Base-by-base conservation (phyloP, 1,140 invertebrate species). In the Bombyx mandarina region DNA sequence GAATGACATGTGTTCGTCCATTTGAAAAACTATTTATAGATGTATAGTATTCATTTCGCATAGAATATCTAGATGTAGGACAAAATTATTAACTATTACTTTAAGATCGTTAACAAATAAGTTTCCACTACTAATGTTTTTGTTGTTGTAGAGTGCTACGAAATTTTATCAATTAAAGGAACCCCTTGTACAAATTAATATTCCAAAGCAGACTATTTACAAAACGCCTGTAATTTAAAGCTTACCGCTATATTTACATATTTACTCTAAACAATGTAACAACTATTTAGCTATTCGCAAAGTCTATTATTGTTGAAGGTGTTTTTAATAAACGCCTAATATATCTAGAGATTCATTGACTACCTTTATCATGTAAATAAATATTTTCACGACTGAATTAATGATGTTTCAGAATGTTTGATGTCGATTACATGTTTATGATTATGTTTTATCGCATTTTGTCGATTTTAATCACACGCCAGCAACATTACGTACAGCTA, bases 1-100 rank as follows among this genome's bases (percentile, higher is more conserved):
- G 81, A 86, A 83, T 84, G 77, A 77, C 71, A 79, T 83, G 83
- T 86, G 83, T 86, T 86, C 83, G 83, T 86, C 83, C 83, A 86
- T 80, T 86, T 67, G 71, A 77, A 79, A 84, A 65, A 74, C 64
- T 80, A 76, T 75, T 71, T 74, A 68, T 79, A 77, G 74, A 56
- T 77, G 71, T 78, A 35, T 35, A 35, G 26, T 5, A 35, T 66
- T 72, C 80, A 78, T 78, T 71, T 79, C 63, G 75, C 69, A 68
- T 84, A 82, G 78, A 64, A 60, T 69, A 72, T 66, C 60, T 70
- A 73, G 66, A 54, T 55, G 43, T 74, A 71, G 63, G 49, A 55
- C 50, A 60, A 56, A 49, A 64, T 66, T 54, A 64, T 64, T 64
- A 64, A 67, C 58, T 54, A 57, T 55, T 58, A n/a, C 54, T 45